Evolutionary conservation across 2,888 invertebrate species (phyloP), one percentile per base, ranked within the genome.

Genomic region (Cyaniris semiargus): DNA sequence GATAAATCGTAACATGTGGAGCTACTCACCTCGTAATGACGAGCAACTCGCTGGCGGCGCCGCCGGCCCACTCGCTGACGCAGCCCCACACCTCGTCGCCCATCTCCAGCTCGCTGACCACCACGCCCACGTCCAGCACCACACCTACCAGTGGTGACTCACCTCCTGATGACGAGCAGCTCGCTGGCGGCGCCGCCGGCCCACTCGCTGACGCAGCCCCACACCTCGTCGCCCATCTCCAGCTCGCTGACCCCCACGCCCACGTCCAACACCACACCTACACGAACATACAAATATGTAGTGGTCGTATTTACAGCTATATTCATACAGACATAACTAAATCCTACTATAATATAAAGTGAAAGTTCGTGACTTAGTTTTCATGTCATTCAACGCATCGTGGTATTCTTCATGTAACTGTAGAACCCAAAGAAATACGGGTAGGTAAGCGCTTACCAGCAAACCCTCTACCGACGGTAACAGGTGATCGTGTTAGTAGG

Each of bases 1-100:
- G 34, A 34, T 7, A 34, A 34, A 7, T 34, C 34, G 34, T 34
- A 7, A 7, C 7, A 1, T 34, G 1, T 34, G 34, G 6, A 7
- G 34, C 7, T 1, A 1, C 60, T 23, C 66, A 92, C 93, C 93
- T 93, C 78, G 91, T 85, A 0, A 93, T 83, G 18, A 90, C 89
- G 23, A 94, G 87, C 75, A 94, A 84, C 76, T 94, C 94, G 13
- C 86, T 84, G 56, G 93, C 94, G 0, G 93, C 93, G 0, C 94
- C 94, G 0, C 93, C 93, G 18, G 84, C 83, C 94, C 94, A 94
- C 83, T 94, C 94, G 80, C 89, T 89, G 70, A 93, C 86, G 77
- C 91, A 91, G 78, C 94, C 94, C 94, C 94, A 94, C 79, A 94
- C 94, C 81, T 94, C 94, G 80, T 94, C 94, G 0, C 94, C 94